phyloP scores from a whole-genome alignment of 2,797 vertebrate species.

The Amniataba percoides region DNA sequence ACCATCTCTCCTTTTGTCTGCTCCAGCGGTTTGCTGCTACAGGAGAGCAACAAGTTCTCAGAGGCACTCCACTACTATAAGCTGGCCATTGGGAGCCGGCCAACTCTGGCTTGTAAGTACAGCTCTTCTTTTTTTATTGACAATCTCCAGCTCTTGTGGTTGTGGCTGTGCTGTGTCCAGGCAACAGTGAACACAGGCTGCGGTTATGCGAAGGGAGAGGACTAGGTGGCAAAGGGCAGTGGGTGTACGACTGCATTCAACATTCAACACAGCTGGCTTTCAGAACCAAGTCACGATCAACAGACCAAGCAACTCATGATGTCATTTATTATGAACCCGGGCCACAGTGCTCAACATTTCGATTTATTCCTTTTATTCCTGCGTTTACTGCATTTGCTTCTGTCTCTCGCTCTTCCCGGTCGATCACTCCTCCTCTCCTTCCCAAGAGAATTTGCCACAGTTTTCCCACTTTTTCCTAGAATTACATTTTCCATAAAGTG shows the following conservation, averaged over 20 bases:
- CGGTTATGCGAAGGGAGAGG: slow-evolving; percentile 62
- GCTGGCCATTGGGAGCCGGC: slow-evolving; percentile 97
- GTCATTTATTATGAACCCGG: slow-evolving; percentile 61
- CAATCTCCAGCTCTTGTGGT: slow-evolving; percentile 74
- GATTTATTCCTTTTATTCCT: not conserved
- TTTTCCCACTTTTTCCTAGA: slow-evolving; percentile 8
- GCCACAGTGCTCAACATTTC: slow-evolving; percentile 21
- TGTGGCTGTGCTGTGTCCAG: slow-evolving; percentile 75
- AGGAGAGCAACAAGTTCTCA: slow-evolving; percentile 97
- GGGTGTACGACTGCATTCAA: slow-evolving; percentile 61
- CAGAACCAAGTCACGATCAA: slow-evolving; percentile 47
- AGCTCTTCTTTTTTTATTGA: slow-evolving; percentile 77
- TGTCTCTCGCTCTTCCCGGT: not conserved
- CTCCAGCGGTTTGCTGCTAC: slow-evolving; percentile 95
- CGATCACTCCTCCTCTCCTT: slow-evolving; percentile 4
- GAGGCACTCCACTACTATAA: slow-evolving; percentile 99
- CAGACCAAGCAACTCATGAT: slow-evolving; percentile 55
- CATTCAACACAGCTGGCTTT: slow-evolving; percentile 44
- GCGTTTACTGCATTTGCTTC: not conserved
- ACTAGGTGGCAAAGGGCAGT: slow-evolving; percentile 71
- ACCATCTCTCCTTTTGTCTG: slow-evolving; percentile 45
- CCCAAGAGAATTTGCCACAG: not conserved
- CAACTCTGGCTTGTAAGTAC: slow-evolving; percentile 98
- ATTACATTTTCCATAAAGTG: not conserved
- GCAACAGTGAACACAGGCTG: slow-evolving; percentile 75